A percentile compares a stretch with the other conserved stretches of the same genome.
Conservation (phyloP, 2,797 vertebrate species). For the Cephalopachus bancanus region DNA sequence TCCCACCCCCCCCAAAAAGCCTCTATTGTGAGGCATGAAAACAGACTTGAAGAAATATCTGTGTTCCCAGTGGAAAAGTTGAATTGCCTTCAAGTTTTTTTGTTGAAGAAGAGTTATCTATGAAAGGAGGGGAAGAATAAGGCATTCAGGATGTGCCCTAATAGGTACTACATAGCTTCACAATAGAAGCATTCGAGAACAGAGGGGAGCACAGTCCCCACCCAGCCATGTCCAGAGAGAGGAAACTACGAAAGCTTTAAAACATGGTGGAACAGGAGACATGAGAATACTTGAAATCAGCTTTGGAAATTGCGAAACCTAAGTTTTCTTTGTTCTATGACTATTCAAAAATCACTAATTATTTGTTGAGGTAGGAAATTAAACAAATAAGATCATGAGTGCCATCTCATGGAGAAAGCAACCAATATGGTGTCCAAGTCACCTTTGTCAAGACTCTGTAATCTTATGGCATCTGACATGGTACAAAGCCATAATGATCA, state of each 20-base stretch:
- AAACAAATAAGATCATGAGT: not conserved
- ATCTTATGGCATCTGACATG: not conserved
- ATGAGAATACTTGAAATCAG: not conserved
- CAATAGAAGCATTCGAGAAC: accelerated
- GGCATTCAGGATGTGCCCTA: accelerated
- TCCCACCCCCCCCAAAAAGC: not conserved
- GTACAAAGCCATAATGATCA: not conserved
- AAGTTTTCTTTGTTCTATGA: not conserved
- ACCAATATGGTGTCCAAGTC: accelerated
- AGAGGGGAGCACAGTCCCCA: not conserved
- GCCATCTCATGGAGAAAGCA: not conserved
- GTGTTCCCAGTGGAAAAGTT: not conserved
- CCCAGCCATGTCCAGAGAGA: not conserved
- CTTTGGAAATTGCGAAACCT: slow-evolving; percentile 24
- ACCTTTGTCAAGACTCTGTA: not conserved
- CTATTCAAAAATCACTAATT: not conserved
- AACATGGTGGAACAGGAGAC: not conserved
- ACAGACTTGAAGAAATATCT: slow-evolving; percentile 3
- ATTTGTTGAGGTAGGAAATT: slow-evolving; percentile 25
- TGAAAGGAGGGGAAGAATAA: not conserved
- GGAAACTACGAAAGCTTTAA: not conserved
- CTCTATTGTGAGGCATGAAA: slow-evolving; percentile 2
- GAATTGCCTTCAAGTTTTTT: not conserved
- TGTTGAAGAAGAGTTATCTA: not conserved
- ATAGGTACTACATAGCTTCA: not conserved